Evolutionary conservation across 37 sponge, comb jelly and placozoan species (phyloP), one percentile per base, ranked within the genome.

Genomic region (Aphrocallistes beatrix): DNA sequence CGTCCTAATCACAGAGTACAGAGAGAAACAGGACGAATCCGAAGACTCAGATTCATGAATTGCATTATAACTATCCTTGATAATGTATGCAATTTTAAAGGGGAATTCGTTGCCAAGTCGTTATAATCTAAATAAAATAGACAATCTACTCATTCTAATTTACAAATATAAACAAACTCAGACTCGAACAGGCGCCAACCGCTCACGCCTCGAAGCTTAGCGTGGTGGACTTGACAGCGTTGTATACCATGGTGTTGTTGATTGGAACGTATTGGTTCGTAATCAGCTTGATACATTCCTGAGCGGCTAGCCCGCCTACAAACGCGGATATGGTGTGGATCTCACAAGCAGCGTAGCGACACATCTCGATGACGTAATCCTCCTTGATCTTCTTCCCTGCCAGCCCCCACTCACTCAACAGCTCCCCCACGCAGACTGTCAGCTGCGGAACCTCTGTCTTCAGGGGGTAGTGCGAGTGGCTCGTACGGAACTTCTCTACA

Each of bases 191-290:
- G n/a, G n/a, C n/a, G n/a, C n/a, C n/a, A 13, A 42, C 45, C 10
- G 45, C 45, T 42, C 34, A 60, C 10, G 75, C 75, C 75, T 83
- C 86, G 36, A 88, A 51, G 37, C 92, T 90, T 37, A 90, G 0
- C 16, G 92, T 82, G 23, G 87, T 84, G 16, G 86, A 89, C 28
- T 91, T 83, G 23, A 86, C 86, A 83, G 90, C 99, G 81, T 93
- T 90, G 82, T 95, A 98, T n/a, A 98, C 81, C 37, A 89, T 87
- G 0, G 94, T 93, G 82, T 95, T 98, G 88, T 94, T 92, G 37
- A 98, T 87, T 37, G 99, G 99, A 16, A 98, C 91, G 88, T 91
- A 98, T 60, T 98, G 99, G 38, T 89, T 85, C 1, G 99, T 98
- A 16, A 98, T 51, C 0, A 98, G 83, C 38, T 98, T 98, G 45